Base-by-base conservation (phyloP, 1,140 invertebrate species). In the Orchesella cincta region DNA sequence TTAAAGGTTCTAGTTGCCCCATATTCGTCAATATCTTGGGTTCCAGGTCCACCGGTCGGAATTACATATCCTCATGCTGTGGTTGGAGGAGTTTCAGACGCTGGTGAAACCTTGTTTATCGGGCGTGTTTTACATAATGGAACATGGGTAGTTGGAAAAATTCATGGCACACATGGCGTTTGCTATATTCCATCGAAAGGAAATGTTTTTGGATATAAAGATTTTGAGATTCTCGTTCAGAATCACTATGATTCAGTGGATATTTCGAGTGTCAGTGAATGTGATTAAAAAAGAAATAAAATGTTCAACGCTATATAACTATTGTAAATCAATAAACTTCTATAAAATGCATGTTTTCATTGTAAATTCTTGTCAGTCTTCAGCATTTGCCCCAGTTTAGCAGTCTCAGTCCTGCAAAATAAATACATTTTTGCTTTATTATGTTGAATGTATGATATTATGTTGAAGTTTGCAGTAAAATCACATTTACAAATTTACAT, bases 181-280 rank as follows among this genome's bases (percentile, higher is more conserved):
- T 89, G 88, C 82, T 89, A 89, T 83, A 88, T 89, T 73, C 87
- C 89, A 5, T 89, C 88, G 82, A 87, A 86, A 33, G 89, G 89
- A 0, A 85, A 88, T 83, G 89, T 90, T 79, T 85, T 84, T 75
- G 82, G 79, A 74, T 87, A 88, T 39, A 72, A 82, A 1, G 86
- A 88, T 74, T 91, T 90, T 82, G 90, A 91, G 83, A 86, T 87
- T 75, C 84, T 91, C 1, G 87, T 89, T 28, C 82, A 88, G 8
- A 84, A 84, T 14, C 18, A 62, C 5, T 5, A 62, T 18, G 70
- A 76, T 71, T 71, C 23, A 29, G 29, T 12, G 39, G 8, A 51
- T 12, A 12, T 51, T n/a, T n/a, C n/a, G n/a, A n/a, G n/a, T n/a
- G n/a, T n/a, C n/a, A n/a, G n/a, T n/a, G n/a, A n/a, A n/a, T n/a